Conservation (phyloP, 2,888 invertebrate genomes). For the Cantharis nigra region DNA sequence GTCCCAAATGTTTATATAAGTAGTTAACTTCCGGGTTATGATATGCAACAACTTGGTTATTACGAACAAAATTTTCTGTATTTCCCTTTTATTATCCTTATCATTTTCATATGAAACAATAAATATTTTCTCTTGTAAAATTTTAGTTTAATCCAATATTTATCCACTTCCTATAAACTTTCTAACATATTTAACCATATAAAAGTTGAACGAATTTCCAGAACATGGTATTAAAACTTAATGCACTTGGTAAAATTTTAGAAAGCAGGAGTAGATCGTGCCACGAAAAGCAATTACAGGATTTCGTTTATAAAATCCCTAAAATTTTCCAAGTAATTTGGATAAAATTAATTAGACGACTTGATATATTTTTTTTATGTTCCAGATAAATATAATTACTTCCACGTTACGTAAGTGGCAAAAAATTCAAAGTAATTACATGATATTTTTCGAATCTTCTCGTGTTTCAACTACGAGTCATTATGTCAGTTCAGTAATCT, state of each 20-base stretch:
- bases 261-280: conserved; percentile 13
- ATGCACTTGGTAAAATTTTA: conserved; percentile 7
- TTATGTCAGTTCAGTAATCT: not conserved
- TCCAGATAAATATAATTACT: not conserved
- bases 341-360: conserved; percentile 10
- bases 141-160: not conserved
- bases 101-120: not conserved
- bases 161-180: not conserved
- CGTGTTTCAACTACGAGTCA: not conserved
- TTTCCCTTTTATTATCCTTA: not conserved
- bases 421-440: not conserved
- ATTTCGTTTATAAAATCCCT: conserved; percentile 5
- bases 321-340: not conserved
- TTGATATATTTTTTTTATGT: not conserved
- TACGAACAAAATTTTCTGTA: not conserved
- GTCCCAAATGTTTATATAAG: conserved; percentile 1
- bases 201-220: not conserved
- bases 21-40: not conserved
- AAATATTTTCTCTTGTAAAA: not conserved
- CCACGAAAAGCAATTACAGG: conserved; percentile 2
- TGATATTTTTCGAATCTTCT: not conserved
- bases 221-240: not conserved
- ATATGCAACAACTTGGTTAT: not conserved
- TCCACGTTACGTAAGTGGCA: not conserved
- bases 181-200: not conserved